Conservation (phyloP, 2,797 vertebrate species). For the Molossus alvarezi region DNA sequence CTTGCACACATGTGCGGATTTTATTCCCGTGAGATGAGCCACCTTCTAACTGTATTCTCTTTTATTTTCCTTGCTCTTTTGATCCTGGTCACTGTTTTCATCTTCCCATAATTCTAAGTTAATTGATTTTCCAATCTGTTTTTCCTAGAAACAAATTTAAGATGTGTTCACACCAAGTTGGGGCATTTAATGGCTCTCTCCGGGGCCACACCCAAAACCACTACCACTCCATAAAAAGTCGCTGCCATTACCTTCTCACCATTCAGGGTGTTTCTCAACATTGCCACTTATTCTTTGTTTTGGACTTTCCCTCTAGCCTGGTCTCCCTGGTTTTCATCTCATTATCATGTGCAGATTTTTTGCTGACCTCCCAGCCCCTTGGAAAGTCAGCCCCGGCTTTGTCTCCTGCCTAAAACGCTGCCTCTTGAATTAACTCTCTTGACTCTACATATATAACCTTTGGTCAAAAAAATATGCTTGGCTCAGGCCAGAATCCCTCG, state of each 20-base stretch:
- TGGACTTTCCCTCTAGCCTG: not conserved
- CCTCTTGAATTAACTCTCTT: not conserved
- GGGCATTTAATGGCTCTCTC: slow-evolving; percentile 1
- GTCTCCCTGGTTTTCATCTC: slow-evolving; percentile 39
- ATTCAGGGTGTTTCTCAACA: slow-evolving; percentile 38
- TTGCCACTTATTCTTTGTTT: not conserved
- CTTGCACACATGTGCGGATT: not conserved
- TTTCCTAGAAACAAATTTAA: slow-evolving; percentile 80
- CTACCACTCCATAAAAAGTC: slow-evolving; percentile 43
- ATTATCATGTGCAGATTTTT: not conserved
- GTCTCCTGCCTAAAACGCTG: not conserved
- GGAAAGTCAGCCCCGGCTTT: not conserved
- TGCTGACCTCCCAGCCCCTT: not conserved
- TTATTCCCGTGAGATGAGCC: not conserved
- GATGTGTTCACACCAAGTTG: slow-evolving; percentile 36
- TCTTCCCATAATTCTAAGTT: slow-evolving; percentile 48
- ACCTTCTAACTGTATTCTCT: not conserved
- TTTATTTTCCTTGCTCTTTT: slow-evolving; percentile 35
- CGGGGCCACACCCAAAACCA: slow-evolving; percentile 65
- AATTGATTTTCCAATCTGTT: slow-evolving; percentile 66
- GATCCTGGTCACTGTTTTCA: slow-evolving; percentile 39
- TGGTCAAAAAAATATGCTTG: not conserved
- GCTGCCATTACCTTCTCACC: slow-evolving; percentile 28
- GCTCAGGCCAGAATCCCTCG: not conserved
- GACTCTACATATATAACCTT: not conserved